Percentiles rank a stretch among this genome's conserved stretches.
These are phyloP conservation scores for Trogon surrucura DNA, from an alignment of 2,113 vertebrate genomes.

Conservation along the genomic window DNA sequence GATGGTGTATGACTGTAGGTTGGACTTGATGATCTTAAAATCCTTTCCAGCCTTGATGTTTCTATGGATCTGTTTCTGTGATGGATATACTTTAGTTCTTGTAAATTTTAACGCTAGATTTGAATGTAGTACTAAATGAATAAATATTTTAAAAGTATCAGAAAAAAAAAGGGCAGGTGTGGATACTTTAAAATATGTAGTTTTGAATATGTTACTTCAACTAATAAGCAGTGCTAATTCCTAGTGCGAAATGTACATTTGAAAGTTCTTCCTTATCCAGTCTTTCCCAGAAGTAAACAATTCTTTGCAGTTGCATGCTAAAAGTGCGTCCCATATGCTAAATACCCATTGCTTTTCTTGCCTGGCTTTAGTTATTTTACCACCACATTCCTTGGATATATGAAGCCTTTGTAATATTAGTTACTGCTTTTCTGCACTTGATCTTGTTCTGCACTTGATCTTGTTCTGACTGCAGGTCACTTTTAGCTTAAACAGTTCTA, in stretches of 20 bases:
- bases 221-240: background rate
- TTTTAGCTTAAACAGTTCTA: background rate
- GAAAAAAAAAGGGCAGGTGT: background rate
- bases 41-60: too few relatives aligned
- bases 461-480: background rate
- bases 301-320: background rate
- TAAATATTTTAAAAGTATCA: background rate
- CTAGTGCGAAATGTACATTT: background rate
- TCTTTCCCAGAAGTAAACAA: background rate
- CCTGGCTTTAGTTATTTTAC: background rate
- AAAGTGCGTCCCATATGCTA: background rate
- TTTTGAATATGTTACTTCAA: background rate
- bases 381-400: fast-evolving
- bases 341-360: background rate
- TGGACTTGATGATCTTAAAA: too few relatives aligned
- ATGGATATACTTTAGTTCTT: background rate
- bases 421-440: background rate
- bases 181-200: background rate
- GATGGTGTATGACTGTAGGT: too few relatives aligned
- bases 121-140: background rate
- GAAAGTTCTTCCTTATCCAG: background rate
- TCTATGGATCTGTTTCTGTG: too few relatives aligned
- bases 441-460: background rate
- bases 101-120: background rate
- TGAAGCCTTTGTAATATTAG: background rate